These are phyloP conservation scores for Eudyptes chrysolophus DNA, from an alignment of 2,113 vertebrate species.

Conservation along the genomic window DNA sequence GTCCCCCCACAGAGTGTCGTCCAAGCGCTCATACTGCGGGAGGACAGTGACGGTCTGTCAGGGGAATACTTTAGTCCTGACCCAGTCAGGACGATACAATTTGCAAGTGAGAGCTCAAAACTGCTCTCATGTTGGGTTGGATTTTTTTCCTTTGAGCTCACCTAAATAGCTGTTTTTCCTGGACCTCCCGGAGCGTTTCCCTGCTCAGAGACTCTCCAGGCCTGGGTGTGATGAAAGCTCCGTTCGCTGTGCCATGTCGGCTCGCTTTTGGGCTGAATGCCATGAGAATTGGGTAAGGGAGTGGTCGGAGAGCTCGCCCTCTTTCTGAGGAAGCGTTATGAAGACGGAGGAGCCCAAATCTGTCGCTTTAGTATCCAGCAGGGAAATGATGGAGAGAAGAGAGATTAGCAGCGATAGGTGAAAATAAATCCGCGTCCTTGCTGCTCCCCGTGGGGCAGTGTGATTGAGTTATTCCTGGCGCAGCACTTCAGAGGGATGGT, in stretches of 20 bases:
- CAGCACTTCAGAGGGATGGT: background rate
- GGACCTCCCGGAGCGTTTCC: background rate
- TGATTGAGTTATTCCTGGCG: background rate
- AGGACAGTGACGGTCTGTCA: background rate
- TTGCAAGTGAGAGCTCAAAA: background rate
- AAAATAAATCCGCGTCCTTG: fast-evolving
- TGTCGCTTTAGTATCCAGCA: background rate
- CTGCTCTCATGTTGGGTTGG: background rate
- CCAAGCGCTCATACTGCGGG: fast-evolving
- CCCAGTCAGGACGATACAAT: fast-evolving
- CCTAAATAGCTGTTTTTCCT: background rate
- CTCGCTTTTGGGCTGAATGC: background rate
- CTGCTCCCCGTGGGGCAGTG: fast-evolving
- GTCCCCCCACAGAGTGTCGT: fast-evolving
- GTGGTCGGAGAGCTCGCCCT: fast-evolving
- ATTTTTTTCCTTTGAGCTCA: background rate
- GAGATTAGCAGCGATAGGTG: background rate
- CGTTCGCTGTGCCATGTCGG: fast-evolving
- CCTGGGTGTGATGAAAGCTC: background rate
- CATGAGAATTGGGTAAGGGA: background rate
- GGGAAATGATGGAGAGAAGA: background rate
- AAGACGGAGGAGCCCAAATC: background rate
- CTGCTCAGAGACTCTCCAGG: background rate
- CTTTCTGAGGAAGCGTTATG: background rate
- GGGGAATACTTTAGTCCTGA: fast-evolving